Evolutionary conservation across 1,140 invertebrate genomes (phyloP).

Genomic region (Radopholus similis): DNA sequence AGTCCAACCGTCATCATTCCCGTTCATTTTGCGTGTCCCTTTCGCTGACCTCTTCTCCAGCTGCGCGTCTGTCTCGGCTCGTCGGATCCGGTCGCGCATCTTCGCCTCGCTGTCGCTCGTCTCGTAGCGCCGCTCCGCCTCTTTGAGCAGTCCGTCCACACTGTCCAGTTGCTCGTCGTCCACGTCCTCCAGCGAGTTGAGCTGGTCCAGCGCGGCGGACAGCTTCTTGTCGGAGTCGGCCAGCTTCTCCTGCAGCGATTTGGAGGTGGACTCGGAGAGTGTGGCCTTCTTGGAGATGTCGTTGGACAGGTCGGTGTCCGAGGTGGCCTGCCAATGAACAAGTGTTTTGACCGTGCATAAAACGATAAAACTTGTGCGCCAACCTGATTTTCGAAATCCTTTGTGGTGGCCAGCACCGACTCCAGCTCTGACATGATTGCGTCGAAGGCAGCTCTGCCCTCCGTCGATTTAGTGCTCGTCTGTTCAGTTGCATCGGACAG

Average conservation of each 20-base stretch:
- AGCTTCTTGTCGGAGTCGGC: conserved; percentile 35
- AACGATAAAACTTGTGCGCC: background rate
- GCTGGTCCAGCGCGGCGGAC: conserved; percentile 23
- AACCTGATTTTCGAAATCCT: conserved; percentile 46
- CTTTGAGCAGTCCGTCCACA: conserved; percentile 47
- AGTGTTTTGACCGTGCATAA: background rate
- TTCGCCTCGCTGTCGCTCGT: conserved; percentile 26
- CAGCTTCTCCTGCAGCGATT: conserved; percentile 35
- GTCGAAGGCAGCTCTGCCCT: conserved; percentile 26
- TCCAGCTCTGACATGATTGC: conserved; percentile 16
- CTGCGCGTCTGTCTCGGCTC: conserved; percentile 29
- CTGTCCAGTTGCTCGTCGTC: conserved; percentile 53
- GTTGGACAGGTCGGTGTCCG: conserved; percentile 38
- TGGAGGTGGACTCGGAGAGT: conserved; percentile 33
- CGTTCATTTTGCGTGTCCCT: conserved; percentile 27
- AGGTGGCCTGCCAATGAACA: conserved; percentile 22
- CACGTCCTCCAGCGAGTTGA: conserved; percentile 57
- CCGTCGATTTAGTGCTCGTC: conserved; percentile 32
- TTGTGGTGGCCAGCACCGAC: conserved; percentile 30
- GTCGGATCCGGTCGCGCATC: conserved; percentile 42
- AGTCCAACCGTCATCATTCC: conserved; percentile 15
- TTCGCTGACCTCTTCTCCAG: conserved; percentile 21
- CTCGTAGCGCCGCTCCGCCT: conserved; percentile 42
- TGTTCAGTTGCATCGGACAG: conserved; percentile 24
- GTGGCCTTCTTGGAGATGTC: conserved; percentile 43